Percentiles rank a stretch among this genome's conserved stretches.
phyloP scores from a whole-genome alignment of 2,888 invertebrate genomes.

The Athetis lepigone region DNA sequence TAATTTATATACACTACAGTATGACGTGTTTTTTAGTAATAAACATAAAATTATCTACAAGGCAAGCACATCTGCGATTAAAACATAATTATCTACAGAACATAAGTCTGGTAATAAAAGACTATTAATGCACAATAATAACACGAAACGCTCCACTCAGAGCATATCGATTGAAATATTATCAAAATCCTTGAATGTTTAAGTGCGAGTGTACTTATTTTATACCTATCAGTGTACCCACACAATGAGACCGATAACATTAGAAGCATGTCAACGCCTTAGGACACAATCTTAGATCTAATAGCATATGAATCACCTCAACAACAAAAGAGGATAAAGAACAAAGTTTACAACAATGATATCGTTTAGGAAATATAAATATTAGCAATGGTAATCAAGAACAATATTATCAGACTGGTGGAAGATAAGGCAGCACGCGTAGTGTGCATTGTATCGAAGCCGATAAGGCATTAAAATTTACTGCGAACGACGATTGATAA shows the following conservation, averaged over 20 bases:
- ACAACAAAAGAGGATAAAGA: conserved; percentile 33
- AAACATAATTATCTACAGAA: neutral
- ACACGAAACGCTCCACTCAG: neutral
- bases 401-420: conserved; percentile 56
- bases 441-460: conserved; percentile 43
- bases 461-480: conserved; percentile 42
- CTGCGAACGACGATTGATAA: conserved; percentile 22
- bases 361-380: conserved; percentile 54
- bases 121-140: neutral
- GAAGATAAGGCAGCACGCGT: conserved; percentile 37
- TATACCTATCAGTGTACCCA: conserved; percentile 19
- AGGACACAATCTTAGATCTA: conserved; percentile 17
- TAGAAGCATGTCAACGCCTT: conserved; percentile 36
- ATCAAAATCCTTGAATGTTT: conserved; percentile 5
- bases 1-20: neutral
- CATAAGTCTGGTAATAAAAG: neutral
- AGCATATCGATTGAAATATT: neutral
- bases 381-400: conserved; percentile 41
- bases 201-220: conserved; percentile 13
- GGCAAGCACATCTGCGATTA: neutral
- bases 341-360: conserved; percentile 37
- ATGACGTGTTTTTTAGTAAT: neutral
- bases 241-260: conserved; percentile 27
- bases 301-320: conserved; percentile 38
- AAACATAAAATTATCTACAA: conserved; percentile 1